Percentiles rank a stretch among this genome's conserved stretches.
Conservation (phyloP, 2,888 invertebrate genomes). For the Brachynemurus nebulosus region DNA sequence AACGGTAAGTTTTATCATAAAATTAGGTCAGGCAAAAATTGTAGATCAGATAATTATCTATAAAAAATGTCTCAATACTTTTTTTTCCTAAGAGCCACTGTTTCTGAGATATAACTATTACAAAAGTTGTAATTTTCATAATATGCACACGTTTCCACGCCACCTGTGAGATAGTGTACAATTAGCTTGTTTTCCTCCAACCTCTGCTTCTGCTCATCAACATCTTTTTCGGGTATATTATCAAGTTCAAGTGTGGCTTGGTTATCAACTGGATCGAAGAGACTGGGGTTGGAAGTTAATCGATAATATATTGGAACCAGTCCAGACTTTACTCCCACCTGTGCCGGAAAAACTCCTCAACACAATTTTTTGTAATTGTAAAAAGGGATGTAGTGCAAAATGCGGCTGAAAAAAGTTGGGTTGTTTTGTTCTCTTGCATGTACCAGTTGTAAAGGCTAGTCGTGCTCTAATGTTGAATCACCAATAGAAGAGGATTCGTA, state of each 20-base stretch:
- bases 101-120: too few relatives aligned
- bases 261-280: background rate
- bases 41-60: too few relatives aligned
- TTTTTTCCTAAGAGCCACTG: too few relatives aligned
- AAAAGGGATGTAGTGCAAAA: conserved; percentile 1
- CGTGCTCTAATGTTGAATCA: too few relatives aligned
- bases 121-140: too few relatives aligned
- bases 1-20: too few relatives aligned
- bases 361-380: conserved; percentile 5
- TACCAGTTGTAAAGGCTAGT: too few relatives aligned
- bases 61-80: too few relatives aligned
- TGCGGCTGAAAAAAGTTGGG: conserved; percentile 5
- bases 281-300: conserved; percentile 5
- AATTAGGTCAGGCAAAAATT: too few relatives aligned
- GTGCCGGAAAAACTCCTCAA: conserved; percentile 5
- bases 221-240: background rate
- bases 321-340: conserved; percentile 3
- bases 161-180: too few relatives aligned
- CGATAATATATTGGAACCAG: background rate
- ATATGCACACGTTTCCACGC: too few relatives aligned
- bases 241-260: conserved; percentile 1
- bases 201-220: background rate
- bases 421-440: background rate
- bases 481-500: too few relatives aligned
- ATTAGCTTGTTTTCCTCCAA: conserved; percentile 13